These are phyloP conservation scores for Apostichopus japonicus DNA, from an alignment of 35 echinoderm and acorn worm genomes.

Conservation along the genomic window DNA sequence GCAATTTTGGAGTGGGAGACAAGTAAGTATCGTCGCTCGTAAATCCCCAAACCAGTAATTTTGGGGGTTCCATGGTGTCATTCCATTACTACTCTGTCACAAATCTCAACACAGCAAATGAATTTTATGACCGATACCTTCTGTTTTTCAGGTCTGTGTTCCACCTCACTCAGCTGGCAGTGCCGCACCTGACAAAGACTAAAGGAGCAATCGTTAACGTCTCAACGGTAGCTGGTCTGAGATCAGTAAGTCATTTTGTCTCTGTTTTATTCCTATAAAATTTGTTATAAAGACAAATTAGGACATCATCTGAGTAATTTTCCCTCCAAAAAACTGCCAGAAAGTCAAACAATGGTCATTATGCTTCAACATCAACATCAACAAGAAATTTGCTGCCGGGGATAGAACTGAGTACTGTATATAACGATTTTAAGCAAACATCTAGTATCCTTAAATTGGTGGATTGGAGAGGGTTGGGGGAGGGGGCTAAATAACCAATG, in stretches of 20 bases:
- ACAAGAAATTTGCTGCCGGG: background rate
- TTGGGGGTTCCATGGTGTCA: background rate
- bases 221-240: constrained; percentile 42
- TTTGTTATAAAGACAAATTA: too few relatives aligned
- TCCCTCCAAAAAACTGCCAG: too few relatives aligned
- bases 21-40: too few relatives aligned
- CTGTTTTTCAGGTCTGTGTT: constrained; percentile 38
- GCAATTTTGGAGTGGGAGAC: too few relatives aligned
- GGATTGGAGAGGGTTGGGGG: too few relatives aligned
- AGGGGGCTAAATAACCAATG: background rate
- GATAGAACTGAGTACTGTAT: too few relatives aligned
- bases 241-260: background rate
- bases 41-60: too few relatives aligned
- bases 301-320: too few relatives aligned
- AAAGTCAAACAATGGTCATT: background rate
- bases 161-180: constrained; percentile 49
- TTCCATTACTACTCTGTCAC: background rate
- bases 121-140: too few relatives aligned
- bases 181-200: constrained; percentile 58
- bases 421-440: too few relatives aligned
- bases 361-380: background rate
- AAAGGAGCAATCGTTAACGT: constrained; percentile 58
- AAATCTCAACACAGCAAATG: background rate
- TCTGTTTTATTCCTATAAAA: too few relatives aligned
- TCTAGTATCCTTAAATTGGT: too few relatives aligned